Base-by-base conservation (phyloP, 2,888 invertebrate genomes). In the Drosophila percnosoma region DNA sequence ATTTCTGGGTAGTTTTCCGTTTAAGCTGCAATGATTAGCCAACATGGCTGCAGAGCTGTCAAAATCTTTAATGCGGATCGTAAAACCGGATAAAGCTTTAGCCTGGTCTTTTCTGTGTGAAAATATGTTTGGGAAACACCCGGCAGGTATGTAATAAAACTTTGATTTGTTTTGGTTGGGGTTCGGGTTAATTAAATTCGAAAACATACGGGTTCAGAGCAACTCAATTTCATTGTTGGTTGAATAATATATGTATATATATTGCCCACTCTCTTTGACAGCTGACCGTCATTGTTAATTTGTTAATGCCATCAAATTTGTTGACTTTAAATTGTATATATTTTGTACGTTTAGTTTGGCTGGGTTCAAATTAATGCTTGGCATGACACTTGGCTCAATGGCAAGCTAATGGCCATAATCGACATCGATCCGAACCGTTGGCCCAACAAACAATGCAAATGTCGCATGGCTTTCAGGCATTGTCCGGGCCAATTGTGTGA, bases 341-440 rank as follows among this genome's bases (percentile, higher is more conserved):
- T 60, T 63, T 45, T 40, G 29, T 48, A 34, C 18, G 11, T 21
- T n/a, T 18, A 29, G 45, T 31, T 38, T 54, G 21, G 4, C 57
- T 21, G 29, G 29, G 21, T 31, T 58, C 33, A 55, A 73, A 68
- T 65, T 63, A 76, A 55, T 64, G 21, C 49, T 62, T 66, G 66
- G 51, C 66, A 63, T 65, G 53, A 53, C 45, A 68, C 42, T 77
- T 40, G 68, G 53, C 48, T 54, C 62, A 59, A 63, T 48, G 49
- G 51, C 65, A 65, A 51, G 57, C 53, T 81, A 79, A 72, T 77
- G 61, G 69, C 33, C 51, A 60, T 54, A 65, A 79, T 73, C 73
- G 59, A 66, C 73, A 66, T 65, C 70, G 83, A 81, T 83, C 59
- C 61, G 52, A 38, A 51, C 27, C 54, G 27, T 4, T 13, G 38